phyloP scores from a whole-genome alignment of 1,140 invertebrate species.

The Ceratosolen fusciceps region DNA sequence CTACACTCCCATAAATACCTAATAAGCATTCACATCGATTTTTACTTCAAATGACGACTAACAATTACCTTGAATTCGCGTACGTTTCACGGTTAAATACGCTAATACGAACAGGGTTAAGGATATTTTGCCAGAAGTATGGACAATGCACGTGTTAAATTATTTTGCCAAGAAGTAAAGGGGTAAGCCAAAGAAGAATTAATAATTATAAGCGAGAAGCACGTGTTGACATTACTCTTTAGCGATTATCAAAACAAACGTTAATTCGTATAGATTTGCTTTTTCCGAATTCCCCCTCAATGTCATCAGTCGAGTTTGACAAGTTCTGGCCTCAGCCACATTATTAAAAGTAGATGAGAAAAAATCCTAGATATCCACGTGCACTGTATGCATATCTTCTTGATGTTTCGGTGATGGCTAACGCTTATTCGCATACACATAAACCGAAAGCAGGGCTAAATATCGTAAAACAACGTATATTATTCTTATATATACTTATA shows the following conservation, averaged over 20 bases:
- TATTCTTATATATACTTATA: slow-evolving; percentile 33
- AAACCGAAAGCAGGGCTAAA: background rate
- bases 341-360: background rate
- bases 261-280: too few species aligned
- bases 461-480: slow-evolving; percentile 16
- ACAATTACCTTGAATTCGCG: slow-evolving; percentile 23
- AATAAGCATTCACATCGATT: background rate
- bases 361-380: slow-evolving; percentile 22
- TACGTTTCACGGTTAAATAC: slow-evolving; percentile 7
- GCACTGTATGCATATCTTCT: slow-evolving; percentile 58
- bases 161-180: too few species aligned
- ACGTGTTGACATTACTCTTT: background rate
- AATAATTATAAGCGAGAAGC: background rate
- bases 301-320: too few species aligned
- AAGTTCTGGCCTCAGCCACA: too few species aligned
- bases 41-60: slow-evolving; percentile 40
- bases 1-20: slow-evolving; percentile 9
- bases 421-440: slow-evolving; percentile 58
- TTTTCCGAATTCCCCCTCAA: too few species aligned
- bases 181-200: too few species aligned
- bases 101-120: slow-evolving; percentile 1
- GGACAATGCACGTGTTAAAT: slow-evolving; percentile 9
- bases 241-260: background rate
- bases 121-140: background rate
- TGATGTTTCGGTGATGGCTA: slow-evolving; percentile 63